Evolutionary conservation across 2,888 invertebrate species (phyloP).

Genomic region (Limnephilus rhombicus): DNA sequence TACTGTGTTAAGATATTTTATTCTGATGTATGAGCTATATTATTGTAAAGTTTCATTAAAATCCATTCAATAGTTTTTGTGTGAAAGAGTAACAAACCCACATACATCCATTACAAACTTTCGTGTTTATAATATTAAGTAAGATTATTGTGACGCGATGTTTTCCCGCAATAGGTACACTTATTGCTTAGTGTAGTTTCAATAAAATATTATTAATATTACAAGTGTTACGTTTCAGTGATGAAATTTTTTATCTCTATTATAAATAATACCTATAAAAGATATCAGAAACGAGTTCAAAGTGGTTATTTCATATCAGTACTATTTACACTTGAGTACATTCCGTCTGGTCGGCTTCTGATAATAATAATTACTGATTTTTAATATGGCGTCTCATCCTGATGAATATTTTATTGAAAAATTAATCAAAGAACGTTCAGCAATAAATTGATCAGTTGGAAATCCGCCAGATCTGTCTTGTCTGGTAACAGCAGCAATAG

Average conservation of each 20-base stretch:
- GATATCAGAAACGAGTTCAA: not conserved
- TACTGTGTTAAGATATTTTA: no score
- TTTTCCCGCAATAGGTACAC: not conserved
- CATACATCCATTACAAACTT: no score
- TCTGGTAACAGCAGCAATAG: not conserved
- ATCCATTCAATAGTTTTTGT: no score
- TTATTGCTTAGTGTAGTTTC: not conserved
- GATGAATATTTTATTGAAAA: not conserved
- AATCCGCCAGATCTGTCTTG: not conserved
- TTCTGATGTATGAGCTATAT: no score
- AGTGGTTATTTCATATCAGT: conserved; percentile 1
- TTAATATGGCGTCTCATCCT: not conserved
- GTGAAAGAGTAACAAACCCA: no score
- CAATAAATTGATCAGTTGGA: not conserved
- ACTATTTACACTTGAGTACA: not conserved
- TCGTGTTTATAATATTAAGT: no score
- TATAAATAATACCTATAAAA: not conserved
- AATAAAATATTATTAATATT: not conserved
- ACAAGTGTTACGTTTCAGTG: not conserved
- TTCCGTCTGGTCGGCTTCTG: not conserved
- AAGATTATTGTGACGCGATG: not conserved
- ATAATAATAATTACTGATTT: not conserved
- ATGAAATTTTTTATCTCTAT: not conserved
- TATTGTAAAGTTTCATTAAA: no score
- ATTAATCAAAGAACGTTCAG: not conserved